Base-by-base conservation (phyloP, 2,888 invertebrate species). In the Cheilosia scutellata region DNA sequence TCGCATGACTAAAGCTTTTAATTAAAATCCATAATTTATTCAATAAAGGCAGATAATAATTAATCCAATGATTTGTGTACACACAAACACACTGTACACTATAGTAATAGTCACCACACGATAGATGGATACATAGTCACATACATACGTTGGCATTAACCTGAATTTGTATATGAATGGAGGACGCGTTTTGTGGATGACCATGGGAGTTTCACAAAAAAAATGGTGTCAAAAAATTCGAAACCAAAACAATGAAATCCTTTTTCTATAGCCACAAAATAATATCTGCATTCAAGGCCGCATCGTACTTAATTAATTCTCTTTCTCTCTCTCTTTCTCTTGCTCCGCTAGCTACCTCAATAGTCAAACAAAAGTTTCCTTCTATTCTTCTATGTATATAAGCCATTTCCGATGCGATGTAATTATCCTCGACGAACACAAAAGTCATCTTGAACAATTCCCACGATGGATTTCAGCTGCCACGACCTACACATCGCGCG, bases 21-120 rank as follows among this genome's bases (percentile, higher is more conserved):
- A 83, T 83, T 83, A 78, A 78, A 83, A 78, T 74, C 74, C 74
- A 78, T 83, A 83, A 83, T 74, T 83, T 27, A 83, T 70, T 68
- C 37, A 74, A 74, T 78, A 47, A 77, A 83, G 58, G 51, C 57
- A 31, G 68, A 78, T 83, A 72, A 57, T 57, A 72, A 49, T 66
- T 62, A 74, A 63, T 63, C 27, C 49, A 49, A 78, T 83, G 83
- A 83, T 83, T 83, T 83, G 78, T 74, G n/a, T 57, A 27, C 49
- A 20, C 33, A 20, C 49, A 20, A 11, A 16, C 33, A 11, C 66
- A 16, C 11, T n/a, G n/a, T n/a, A n/a, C 53, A 5, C 13, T 13
- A 25, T 11, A 37, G 25, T 42, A 31, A 33, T 44, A 47, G 42
- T 55, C 53, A 29, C 53, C 5, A 1, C 4, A 16, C 33, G 33